Evolutionary conservation across 2,888 invertebrate genomes (phyloP).

Genomic region (Lasioglossum figueresi): DNA sequence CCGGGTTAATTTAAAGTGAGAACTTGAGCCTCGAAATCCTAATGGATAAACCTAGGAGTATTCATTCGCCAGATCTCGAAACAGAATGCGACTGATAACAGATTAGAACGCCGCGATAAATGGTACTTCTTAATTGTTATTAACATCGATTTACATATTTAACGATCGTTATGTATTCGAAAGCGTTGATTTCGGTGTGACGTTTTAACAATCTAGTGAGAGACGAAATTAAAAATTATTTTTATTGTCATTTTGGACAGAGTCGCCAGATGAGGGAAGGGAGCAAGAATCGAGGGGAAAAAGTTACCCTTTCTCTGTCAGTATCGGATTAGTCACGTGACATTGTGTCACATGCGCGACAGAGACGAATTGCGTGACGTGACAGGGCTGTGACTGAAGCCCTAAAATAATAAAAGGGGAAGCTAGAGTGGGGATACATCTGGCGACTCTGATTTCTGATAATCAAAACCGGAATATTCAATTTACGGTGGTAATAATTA

Average conservation of each 20-base stretch:
- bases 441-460: background rate
- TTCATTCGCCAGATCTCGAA: slow-evolving; percentile 29
- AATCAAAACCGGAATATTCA: background rate
- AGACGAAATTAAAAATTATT: background rate
- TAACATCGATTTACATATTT: background rate
- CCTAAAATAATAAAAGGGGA: too few species aligned
- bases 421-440: too few species aligned
- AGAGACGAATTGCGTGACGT: too few species aligned
- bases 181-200: background rate
- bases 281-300: too few species aligned
- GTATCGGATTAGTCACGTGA: too few species aligned
- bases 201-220: background rate
- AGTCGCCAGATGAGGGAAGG: too few species aligned
- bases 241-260: background rate
- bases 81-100: slow-evolving; percentile 19
- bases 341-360: too few species aligned
- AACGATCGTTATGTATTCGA: background rate
- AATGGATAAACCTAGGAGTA: slow-evolving; percentile 59
- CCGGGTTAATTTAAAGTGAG: slow-evolving; percentile 71
- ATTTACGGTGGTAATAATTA: background rate
- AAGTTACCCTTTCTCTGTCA: too few species aligned
- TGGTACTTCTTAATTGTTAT: background rate
- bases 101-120: background rate
- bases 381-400: too few species aligned
- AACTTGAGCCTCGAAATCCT: slow-evolving; percentile 63